Conservation (phyloP, 2,888 invertebrate species). For the Sturmia bella region DNA sequence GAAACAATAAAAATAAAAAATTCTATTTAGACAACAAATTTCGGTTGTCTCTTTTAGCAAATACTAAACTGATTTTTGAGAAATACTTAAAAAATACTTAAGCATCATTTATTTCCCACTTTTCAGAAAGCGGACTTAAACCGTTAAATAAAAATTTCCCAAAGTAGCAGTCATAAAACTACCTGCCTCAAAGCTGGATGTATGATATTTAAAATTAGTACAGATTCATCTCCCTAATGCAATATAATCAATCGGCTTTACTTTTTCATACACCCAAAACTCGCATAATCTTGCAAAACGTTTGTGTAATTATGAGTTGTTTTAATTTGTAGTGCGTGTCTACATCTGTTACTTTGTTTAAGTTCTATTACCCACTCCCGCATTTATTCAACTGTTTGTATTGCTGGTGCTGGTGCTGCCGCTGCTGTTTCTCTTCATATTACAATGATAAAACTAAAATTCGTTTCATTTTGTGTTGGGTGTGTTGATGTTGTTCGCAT, state of each 20-base stretch:
- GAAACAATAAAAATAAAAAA: too few species aligned
- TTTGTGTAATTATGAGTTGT: conserved; percentile 61
- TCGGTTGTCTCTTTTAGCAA: too few species aligned
- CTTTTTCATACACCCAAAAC: background rate
- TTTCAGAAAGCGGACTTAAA: too few species aligned
- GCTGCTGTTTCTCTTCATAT: conserved; percentile 3
- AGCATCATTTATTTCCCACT: too few species aligned
- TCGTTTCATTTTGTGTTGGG: conserved; percentile 25
- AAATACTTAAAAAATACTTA: too few species aligned
- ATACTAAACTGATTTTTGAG: too few species aligned
- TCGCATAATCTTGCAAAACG: conserved; percentile 27
- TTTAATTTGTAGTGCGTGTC: conserved; percentile 58
- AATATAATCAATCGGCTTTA: background rate
- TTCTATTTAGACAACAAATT: too few species aligned
- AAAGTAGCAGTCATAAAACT: too few species aligned
- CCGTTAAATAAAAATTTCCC: too few species aligned
- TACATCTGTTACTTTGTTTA: conserved; percentile 55
- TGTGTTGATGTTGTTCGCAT: conserved; percentile 26
- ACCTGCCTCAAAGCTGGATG: too few species aligned
- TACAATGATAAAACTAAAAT: conserved; percentile 51
- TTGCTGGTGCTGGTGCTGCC: too few species aligned
- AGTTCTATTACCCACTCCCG: conserved; percentile 21
- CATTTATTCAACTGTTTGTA: background rate
- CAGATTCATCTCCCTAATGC: background rate
- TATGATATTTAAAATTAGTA: too few species aligned